Conservation (phyloP, 2,797 vertebrate species). For the Apogon talboti region DNA sequence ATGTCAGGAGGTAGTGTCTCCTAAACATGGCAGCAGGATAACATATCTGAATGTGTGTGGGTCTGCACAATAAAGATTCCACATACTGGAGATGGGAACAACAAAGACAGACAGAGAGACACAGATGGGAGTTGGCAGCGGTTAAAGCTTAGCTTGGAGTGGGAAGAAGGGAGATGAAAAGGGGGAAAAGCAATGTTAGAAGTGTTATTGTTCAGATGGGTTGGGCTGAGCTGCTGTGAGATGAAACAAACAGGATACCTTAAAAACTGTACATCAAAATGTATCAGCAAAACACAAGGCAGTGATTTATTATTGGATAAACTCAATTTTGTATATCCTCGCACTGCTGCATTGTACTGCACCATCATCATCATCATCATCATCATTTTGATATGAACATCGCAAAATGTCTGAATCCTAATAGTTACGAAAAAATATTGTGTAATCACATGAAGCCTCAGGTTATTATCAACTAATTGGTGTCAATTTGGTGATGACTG, state of each 20-base stretch:
- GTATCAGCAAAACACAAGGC: slow-evolving; percentile 3
- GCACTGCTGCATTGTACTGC: no score
- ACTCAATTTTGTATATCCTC: no score
- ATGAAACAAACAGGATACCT: slow-evolving; percentile 9
- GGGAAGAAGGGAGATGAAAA: slow-evolving; percentile 46
- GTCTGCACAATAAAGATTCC: slow-evolving; percentile 61
- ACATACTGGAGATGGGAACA: slow-evolving; percentile 42
- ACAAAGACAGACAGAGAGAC: slow-evolving; percentile 56
- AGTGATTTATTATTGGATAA: slow-evolving; percentile 8
- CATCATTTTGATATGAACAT: no score
- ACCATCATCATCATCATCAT: no score
- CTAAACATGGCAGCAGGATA: slow-evolving; percentile 59
- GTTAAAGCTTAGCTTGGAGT: slow-evolving; percentile 51
- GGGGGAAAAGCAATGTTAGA: slow-evolving; percentile 26
- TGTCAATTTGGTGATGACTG: no score
- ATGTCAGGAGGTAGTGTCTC: slow-evolving; percentile 54
- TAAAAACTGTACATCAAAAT: slow-evolving; percentile 19
- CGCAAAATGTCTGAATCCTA: no score
- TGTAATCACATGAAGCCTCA: no score
- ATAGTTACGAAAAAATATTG: no score
- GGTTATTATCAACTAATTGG: no score
- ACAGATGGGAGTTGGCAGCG: slow-evolving; percentile 65
- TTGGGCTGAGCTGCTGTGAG: slow-evolving; percentile 14
- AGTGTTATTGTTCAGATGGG: slow-evolving; percentile 52
- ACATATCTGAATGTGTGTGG: slow-evolving; percentile 61